Percentiles rank a stretch among this genome's conserved stretches.
These are phyloP conservation scores for Colletes gigas DNA, from an alignment of 1,140 invertebrate species.

Conservation along the genomic window DNA sequence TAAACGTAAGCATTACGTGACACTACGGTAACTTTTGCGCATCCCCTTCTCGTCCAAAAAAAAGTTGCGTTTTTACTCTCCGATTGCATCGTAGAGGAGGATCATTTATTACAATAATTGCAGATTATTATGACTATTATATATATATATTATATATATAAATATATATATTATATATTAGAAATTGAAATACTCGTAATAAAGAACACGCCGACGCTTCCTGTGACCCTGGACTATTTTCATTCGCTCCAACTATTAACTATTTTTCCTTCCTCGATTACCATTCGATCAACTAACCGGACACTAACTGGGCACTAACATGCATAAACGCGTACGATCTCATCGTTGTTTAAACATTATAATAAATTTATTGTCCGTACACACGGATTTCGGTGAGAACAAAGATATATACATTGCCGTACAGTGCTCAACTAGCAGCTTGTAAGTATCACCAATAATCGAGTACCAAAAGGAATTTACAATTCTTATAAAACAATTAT, in stretches of 20 bases:
- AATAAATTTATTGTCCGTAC: slow-evolving; percentile 48
- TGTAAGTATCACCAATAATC: slow-evolving; percentile 22
- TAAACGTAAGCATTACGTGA: slow-evolving; percentile 51
- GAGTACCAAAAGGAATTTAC: slow-evolving; percentile 20
- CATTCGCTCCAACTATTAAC: slow-evolving; percentile 3
- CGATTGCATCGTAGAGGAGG: slow-evolving; percentile 68
- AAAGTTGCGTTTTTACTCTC: slow-evolving; percentile 59
- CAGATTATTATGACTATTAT: slow-evolving; percentile 77
- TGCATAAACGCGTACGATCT: neutral
- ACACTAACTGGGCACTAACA: neutral
- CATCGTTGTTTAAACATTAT: slow-evolving; percentile 4
- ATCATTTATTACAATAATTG: slow-evolving; percentile 76
- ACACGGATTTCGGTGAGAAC: slow-evolving; percentile 8
- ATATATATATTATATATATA: slow-evolving; percentile 67
- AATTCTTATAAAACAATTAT: slow-evolving; percentile 40
- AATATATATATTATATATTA: slow-evolving; percentile 79
- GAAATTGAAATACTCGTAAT: slow-evolving; percentile 80
- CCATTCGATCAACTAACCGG: neutral
- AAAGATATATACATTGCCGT: slow-evolving; percentile 19
- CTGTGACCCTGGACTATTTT: slow-evolving; percentile 67
- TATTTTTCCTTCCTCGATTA: neutral
- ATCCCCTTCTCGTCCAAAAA: slow-evolving; percentile 46
- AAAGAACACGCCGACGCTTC: slow-evolving; percentile 79
- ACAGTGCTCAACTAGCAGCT: slow-evolving; percentile 29
- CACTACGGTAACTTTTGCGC: slow-evolving; percentile 55